Evolutionary conservation across 2,888 invertebrate genomes (phyloP).

Genomic region (Malacosoma neustria): DNA sequence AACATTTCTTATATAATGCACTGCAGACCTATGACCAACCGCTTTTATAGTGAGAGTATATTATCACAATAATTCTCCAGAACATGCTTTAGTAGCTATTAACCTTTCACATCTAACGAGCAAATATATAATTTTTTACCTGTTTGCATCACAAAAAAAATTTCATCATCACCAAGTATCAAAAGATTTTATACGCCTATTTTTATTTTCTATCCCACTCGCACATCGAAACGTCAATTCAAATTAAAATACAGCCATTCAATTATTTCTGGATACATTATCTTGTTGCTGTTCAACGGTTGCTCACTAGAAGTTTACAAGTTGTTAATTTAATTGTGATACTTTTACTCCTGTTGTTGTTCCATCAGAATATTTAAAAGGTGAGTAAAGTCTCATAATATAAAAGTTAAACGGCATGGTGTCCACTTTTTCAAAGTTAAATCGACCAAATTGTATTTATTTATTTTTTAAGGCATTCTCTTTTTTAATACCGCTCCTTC

Average conservation of each 20-base stretch:
- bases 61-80: too few species aligned
- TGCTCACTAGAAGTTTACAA: conserved; percentile 16
- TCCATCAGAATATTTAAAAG: neutral
- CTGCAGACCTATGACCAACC: too few species aligned
- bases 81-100: too few species aligned
- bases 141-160: neutral
- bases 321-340: conserved; percentile 8
- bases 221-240: conserved; percentile 33
- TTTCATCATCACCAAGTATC: conserved; percentile 27
- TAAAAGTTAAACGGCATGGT: neutral
- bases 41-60: too few species aligned
- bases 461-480: neutral
- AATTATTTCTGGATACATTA: conserved; percentile 34
- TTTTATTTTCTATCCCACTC: conserved; percentile 29
- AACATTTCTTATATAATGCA: too few species aligned
- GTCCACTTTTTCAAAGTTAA: neutral
- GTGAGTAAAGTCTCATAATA: neutral
- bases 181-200: conserved; percentile 10
- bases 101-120: too few species aligned
- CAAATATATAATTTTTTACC: too few species aligned
- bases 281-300: conserved; percentile 18
- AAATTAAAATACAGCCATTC: conserved; percentile 34
- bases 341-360: conserved; percentile 1
- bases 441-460: neutral
- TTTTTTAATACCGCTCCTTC: conserved; percentile 3